Evolutionary conservation across 2,797 vertebrate genomes (phyloP), one percentile per base, ranked within the genome.

Genomic region (Pseudomugil gertrudae): DNA sequence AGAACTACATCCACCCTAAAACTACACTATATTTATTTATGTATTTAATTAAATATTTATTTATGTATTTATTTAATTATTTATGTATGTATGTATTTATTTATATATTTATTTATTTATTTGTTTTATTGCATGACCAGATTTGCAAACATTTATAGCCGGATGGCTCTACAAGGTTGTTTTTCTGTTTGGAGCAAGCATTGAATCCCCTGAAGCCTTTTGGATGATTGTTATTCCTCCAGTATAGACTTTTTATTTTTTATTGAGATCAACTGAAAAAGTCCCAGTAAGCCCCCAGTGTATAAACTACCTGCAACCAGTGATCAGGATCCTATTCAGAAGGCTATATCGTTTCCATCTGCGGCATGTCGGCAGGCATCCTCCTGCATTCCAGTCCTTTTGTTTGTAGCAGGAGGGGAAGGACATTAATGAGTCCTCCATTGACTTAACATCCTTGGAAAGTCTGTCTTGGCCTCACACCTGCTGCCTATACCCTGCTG

Each of bases 401-500:
- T 95, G 94, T 95, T 93, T 93, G 86, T 73, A 58, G 86, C 84
- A 82, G 70, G 57, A 85, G 75, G 85, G 93, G 89, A 93, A 93
- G 85, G 86, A 86, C 91, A 89, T 90, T 88, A 92, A 90, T 57
- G 85, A 82, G 81, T 90, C 88, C 83, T 90, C 90, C 89, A 83
- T 92, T 91, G 80, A 93, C 85, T 91, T 91, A 62, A 94, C 94
- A 92, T 94, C 93, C 93, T 93, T 92, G 92, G 92, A 94, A 94
- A 94, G 90, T 93, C 89, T 79, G 75, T 72, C 74, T 79, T 17
- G 63, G 76, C 84, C 76, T 89, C 90, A 50, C 94, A 94, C 94
- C 93, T 94, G 93, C 89, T 84, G 84, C 73, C 79, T 88, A 60
- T 75, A 79, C 81, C 69, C 83, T 11, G 40, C 62, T 74, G 89